These are phyloP conservation scores for Zootoca vivipara DNA, from an alignment of 2,113 vertebrate genomes.

Conservation along the genomic window DNA sequence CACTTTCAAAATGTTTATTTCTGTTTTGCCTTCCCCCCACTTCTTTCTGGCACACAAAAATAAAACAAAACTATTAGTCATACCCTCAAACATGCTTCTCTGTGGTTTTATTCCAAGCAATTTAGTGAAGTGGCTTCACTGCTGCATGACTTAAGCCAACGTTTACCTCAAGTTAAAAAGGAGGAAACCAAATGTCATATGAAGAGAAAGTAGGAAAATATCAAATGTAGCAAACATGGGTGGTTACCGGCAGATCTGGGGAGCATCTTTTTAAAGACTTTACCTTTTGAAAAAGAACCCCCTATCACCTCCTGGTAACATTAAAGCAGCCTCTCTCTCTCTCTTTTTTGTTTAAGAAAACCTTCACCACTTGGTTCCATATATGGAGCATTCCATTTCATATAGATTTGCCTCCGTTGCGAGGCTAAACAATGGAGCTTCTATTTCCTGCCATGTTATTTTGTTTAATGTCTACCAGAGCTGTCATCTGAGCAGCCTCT, in stretches of 20 bases:
- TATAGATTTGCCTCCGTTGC: constrained; percentile 71
- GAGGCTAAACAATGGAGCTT: constrained; percentile 75
- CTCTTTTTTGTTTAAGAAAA: no score
- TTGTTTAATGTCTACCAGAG: constrained; percentile 66
- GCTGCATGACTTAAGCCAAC: constrained; percentile 49
- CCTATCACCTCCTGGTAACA: constrained; percentile 26
- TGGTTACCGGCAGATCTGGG: constrained; percentile 28
- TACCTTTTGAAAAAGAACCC: constrained; percentile 20
- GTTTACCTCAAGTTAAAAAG: constrained; percentile 39
- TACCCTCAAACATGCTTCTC: constrained; percentile 22
- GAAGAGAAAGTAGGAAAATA: constrained; percentile 50
- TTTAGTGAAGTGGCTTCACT: constrained; percentile 54
- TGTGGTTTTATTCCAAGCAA: constrained; percentile 62
- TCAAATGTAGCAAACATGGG: constrained; percentile 8
- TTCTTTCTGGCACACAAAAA: constrained; percentile 36
- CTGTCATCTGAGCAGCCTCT: constrained; percentile 72
- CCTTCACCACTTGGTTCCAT: constrained; percentile 44
- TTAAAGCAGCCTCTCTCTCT: no score
- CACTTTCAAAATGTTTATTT: background rate
- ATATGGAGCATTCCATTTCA: constrained; percentile 66
- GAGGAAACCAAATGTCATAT: constrained; percentile 52
- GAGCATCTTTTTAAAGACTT: constrained; percentile 8
- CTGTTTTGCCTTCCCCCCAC: constrained; percentile 15
- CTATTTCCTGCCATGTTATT: constrained; percentile 73
- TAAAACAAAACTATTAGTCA: constrained; percentile 38